phyloP scores from a whole-genome alignment of 2,797 vertebrate genomes.

The Oryzias sinensis region DNA sequence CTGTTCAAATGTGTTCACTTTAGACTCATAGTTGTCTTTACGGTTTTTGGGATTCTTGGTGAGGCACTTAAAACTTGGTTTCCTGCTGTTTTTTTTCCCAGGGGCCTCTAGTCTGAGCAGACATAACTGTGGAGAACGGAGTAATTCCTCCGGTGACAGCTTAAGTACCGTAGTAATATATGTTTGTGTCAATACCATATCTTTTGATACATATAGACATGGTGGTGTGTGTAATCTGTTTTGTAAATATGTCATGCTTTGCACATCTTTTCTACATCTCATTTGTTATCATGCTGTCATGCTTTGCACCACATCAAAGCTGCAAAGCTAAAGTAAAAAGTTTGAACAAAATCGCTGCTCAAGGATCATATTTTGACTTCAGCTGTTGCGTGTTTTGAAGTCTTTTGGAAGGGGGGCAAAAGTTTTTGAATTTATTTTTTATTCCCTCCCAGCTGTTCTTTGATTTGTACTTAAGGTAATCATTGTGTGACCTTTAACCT shows the following conservation, averaged over 20 bases:
- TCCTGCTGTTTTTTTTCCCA: conserved; percentile 19
- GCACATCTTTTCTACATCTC: not conserved
- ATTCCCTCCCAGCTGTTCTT: too few relatives aligned
- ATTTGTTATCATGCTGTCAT: not conserved
- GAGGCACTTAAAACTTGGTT: conserved; percentile 51
- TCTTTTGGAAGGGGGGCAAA: too few relatives aligned
- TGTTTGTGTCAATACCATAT: conserved; percentile 6
- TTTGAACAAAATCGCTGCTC: too few relatives aligned
- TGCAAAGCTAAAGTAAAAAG: too few relatives aligned
- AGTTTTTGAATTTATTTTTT: too few relatives aligned
- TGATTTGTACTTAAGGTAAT: too few relatives aligned
- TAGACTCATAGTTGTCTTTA: conserved; percentile 18
- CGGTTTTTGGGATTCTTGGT: conserved; percentile 22
- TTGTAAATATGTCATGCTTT: not conserved
- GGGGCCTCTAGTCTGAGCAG: conserved; percentile 9
- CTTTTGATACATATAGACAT: too few relatives aligned
- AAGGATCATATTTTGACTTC: too few relatives aligned
- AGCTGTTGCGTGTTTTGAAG: too few relatives aligned
- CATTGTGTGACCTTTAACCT: too few relatives aligned
- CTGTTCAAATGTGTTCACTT: not conserved
- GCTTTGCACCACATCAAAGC: not conserved
- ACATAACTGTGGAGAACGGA: conserved; percentile 49
- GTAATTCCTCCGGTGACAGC: conserved; percentile 55
- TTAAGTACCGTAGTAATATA: conserved; percentile 48
- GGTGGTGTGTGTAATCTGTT: too few relatives aligned